Evolutionary conservation across 1,140 invertebrate species (phyloP).

Genomic region (Acromyrmex charruanus): DNA sequence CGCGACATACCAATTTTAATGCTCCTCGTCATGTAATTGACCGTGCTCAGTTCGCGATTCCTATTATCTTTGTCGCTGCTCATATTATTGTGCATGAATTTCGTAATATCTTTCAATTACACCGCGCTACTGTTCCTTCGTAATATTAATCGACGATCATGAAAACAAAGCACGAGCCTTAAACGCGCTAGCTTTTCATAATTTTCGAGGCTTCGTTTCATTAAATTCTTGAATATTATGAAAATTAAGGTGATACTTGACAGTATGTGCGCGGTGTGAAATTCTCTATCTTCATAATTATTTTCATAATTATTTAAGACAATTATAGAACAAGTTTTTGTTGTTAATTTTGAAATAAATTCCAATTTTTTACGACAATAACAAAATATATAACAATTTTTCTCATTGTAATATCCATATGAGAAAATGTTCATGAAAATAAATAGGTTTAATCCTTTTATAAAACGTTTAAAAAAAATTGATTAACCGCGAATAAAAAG

Average conservation of each 20-base stretch:
- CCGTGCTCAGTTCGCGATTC: conserved; percentile 38
- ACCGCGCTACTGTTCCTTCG: conserved; percentile 50
- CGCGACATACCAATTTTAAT: conserved; percentile 43
- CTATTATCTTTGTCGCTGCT: conserved; percentile 49
- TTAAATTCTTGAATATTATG: conserved; percentile 61
- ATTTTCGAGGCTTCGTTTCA: conserved; percentile 55
- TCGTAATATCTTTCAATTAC: conserved; percentile 74
- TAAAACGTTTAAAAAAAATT: not conserved
- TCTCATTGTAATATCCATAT: not conserved
- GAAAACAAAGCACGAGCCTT: conserved; percentile 57
- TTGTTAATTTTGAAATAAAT: not conserved
- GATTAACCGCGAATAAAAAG: not conserved
- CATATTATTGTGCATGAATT: conserved; percentile 67
- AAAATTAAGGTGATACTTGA: conserved; percentile 21
- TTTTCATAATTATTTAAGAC: no score
- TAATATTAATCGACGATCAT: conserved; percentile 59
- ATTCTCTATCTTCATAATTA: conserved; percentile 9
- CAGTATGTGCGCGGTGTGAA: not conserved
- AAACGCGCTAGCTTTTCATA: conserved; percentile 53
- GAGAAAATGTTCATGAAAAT: not conserved
- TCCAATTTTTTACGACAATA: not conserved
- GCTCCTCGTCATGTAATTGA: conserved; percentile 35
- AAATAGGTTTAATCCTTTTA: not conserved
- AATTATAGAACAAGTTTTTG: not conserved
- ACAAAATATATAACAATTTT: not conserved